Base-by-base conservation (phyloP, 1,140 invertebrate genomes). In the Drosophila kohkoa region DNA sequence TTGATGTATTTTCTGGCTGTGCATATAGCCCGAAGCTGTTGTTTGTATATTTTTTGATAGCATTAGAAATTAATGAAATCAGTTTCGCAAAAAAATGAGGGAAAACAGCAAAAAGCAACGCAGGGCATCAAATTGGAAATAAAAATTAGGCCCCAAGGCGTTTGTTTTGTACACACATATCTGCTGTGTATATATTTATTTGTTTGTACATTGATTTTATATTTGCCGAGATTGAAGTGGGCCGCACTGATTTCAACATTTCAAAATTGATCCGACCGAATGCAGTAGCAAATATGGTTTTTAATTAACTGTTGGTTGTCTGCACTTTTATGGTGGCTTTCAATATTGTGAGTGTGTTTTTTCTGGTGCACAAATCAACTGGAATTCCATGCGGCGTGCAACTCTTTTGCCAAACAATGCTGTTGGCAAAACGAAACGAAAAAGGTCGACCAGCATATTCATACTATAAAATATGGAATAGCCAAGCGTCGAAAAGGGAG, bases 11-110 rank as follows among this genome's bases (percentile, higher is more conserved):
- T 73, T 64, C 51, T 49, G 48, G 57, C 57, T 72, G 64, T 67
- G 63, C 54, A 67, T 79, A 83, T 63, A 83, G 28, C 81, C 57
- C 51, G 64, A 35, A 75, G 85, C 81, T 58, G 59, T 83, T 79
- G 77, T 52, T 67, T 73, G 58, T 85, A 76, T 81, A 79, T 82
- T 80, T 87, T 81, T 72, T 85, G 81, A 85, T 79, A 68, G 81
- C 86, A 88, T 88, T 89, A 88, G 81, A 89, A 88, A 88, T 88
- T 89, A 88, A 88, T 88, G 85, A 88, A 88, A 88, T 88, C 85
- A 89, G 83, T 88, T 88, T 80, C 66, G 57, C 62, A 46, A 66
- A 77, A 76, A 70, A 73, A 63, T 32, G n/a, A 48, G 25, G 11
- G 16, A 46, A 16, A 49, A 63, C 8, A 46, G 48, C 51, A 45